Conservation (phyloP, 2,797 vertebrate species). For the Poeciliopsis gracilis region DNA sequence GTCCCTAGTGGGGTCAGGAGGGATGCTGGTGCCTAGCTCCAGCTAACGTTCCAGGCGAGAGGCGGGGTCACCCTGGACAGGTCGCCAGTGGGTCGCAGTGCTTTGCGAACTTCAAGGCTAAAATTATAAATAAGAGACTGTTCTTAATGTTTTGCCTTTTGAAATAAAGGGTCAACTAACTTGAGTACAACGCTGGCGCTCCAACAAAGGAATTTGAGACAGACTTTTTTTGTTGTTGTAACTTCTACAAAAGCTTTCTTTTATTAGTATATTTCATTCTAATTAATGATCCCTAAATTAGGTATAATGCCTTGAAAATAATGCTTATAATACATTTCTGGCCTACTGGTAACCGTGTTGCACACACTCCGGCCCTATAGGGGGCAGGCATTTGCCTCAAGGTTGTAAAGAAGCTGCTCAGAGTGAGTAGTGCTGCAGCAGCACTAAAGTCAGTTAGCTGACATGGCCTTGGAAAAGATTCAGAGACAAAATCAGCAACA, state of each 20-base stretch:
- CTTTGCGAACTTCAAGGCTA: not conserved
- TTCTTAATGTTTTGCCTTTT: not conserved
- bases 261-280: not conserved
- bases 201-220: not conserved
- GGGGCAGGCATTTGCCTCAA: not conserved
- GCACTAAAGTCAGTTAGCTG: not conserved
- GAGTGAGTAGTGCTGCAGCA: not conserved
- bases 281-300: not conserved
- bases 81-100: too few species aligned
- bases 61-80: too few species aligned
- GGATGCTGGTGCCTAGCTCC: too few species aligned
- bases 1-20: too few species aligned
- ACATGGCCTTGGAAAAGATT: not conserved
- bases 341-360: not conserved
- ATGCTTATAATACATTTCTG: not conserved
- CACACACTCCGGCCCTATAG: not conserved
- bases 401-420: not conserved
- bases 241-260: not conserved
- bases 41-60: too few species aligned
- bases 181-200: not conserved
- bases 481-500: not conserved
- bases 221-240: not conserved
- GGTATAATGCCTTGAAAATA: not conserved
- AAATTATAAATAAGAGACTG: not conserved
- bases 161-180: not conserved